Percentiles rank a stretch among this genome's conserved stretches.
Conservation (phyloP, 2,797 vertebrate species). For the Gambusia yucatana region DNA sequence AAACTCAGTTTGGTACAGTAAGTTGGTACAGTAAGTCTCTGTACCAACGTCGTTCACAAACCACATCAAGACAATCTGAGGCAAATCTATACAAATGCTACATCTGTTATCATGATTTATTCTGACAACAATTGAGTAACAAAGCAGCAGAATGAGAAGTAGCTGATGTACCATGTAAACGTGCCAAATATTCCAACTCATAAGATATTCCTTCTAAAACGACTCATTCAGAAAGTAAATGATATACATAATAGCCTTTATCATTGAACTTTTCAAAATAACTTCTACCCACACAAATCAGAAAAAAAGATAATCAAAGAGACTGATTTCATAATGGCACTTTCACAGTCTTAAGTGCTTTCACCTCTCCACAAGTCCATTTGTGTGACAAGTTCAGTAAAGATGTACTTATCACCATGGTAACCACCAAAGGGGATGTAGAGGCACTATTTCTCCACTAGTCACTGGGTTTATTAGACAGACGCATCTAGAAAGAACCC, state of each 20-base stretch:
- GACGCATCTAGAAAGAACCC: conserved; percentile 36
- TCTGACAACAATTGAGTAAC: background rate
- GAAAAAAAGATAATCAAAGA: conserved; percentile 8
- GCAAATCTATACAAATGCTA: background rate
- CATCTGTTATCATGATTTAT: background rate
- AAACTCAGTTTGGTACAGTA: background rate
- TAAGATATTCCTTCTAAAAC: background rate
- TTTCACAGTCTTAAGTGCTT: conserved; percentile 41
- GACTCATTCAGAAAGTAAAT: background rate
- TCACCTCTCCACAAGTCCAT: conserved; percentile 29
- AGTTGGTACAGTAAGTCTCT: background rate
- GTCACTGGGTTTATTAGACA: conserved; percentile 19
- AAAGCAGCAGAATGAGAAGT: background rate
- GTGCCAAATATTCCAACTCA: background rate
- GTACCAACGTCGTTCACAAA: background rate
- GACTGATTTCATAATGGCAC: conserved; percentile 39
- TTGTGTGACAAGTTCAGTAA: conserved; percentile 36
- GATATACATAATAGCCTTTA: background rate
- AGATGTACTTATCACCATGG: conserved; percentile 62
- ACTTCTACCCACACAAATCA: conserved; percentile 2
- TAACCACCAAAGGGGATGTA: conserved; percentile 63
- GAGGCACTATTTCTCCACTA: conserved; percentile 48
- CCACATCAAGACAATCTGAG: background rate
- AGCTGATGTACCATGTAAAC: background rate
- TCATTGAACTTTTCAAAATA: background rate